Evolutionary conservation across 2,113 vertebrate species (phyloP), one percentile per base, ranked within the genome.

Genomic region (Syrrhaptes paradoxus): DNA sequence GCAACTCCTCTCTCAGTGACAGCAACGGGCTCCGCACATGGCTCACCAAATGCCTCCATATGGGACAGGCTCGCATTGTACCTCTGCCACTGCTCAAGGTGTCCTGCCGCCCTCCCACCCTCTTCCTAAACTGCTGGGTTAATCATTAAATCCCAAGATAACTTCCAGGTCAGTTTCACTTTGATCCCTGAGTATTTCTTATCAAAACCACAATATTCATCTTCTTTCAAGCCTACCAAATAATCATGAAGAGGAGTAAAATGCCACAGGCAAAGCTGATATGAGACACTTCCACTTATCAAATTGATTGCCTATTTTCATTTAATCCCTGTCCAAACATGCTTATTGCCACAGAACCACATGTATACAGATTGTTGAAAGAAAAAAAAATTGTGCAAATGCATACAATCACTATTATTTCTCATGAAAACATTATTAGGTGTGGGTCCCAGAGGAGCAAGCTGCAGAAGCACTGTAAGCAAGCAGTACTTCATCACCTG

Each of bases 21-120:
- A 59, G 31, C 7, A 3, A 54, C 5, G 18, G 41, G 22, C 48
- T 67, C 24, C 52, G 59, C 0, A 0, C 2, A 1, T 25, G 17
- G 22, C 7, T 95, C 45, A 43, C 38, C 14, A 10, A 49, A 34
- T 0, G 2, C 45, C 38, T 57, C 26, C 9, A 0, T 32, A n/a
- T 11, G 31, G 62, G 71, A 85, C 49, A 0, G 0, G 49, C 28
- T 85, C n/a, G 58, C 6, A 0, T 28, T 48, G 28, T 82, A 54
- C 15, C 38, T 74, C 34, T 45, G 31, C 20, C 21, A 48, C 84
- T 57, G 19, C 25, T 67, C 13, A 34, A 73, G 31, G 26, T 1
- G 0, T 54, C 36, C 67, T 84, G 43, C 43, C 52, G 34, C 19
- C 10, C 20, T 76, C 7, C 5, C 38, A 52, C 9, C 6, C 41